phyloP scores from a whole-genome alignment of 2,888 invertebrate species.

The Anthoptus insignis region DNA sequence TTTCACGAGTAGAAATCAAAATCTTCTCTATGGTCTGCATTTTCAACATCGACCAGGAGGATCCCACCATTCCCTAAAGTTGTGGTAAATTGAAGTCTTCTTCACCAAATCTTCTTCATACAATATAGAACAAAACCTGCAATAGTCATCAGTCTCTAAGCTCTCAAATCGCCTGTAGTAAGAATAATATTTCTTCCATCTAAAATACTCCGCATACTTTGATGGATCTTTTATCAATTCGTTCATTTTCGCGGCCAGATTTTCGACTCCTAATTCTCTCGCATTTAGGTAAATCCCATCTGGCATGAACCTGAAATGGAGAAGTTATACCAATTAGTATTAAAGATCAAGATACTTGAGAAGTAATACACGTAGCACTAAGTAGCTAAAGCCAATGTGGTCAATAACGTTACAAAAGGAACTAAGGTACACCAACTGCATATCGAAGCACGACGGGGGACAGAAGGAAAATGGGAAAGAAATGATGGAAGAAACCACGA shows the following conservation, averaged over 20 bases:
- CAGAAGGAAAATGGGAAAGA: too few species aligned
- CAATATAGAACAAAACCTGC: constrained; percentile 68
- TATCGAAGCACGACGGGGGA: too few species aligned
- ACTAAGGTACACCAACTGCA: too few species aligned
- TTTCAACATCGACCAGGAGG: constrained; percentile 50
- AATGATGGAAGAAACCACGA: too few species aligned
- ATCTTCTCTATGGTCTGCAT: too few species aligned
- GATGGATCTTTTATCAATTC: constrained; percentile 63
- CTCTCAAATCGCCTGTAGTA: constrained; percentile 61
- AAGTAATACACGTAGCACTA: too few species aligned
- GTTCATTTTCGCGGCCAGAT: constrained; percentile 65
- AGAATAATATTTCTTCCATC: constrained; percentile 72
- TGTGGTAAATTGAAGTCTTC: constrained; percentile 56
- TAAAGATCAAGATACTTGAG: not conserved
- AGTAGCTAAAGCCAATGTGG: too few species aligned
- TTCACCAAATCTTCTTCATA: constrained; percentile 61
- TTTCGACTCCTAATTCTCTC: constrained; percentile 55
- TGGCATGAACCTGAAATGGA: constrained; percentile 71
- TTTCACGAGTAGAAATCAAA: too few species aligned
- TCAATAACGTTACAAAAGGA: too few species aligned
- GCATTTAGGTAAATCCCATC: constrained; percentile 72
- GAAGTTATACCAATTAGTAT: constrained; percentile 1
- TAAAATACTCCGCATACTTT: constrained; percentile 68
- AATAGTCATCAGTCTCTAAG: constrained; percentile 71
- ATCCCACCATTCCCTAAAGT: constrained; percentile 72